Evolutionary conservation across 2,113 vertebrate genomes (phyloP).

Genomic region (Platichthys flesus): DNA sequence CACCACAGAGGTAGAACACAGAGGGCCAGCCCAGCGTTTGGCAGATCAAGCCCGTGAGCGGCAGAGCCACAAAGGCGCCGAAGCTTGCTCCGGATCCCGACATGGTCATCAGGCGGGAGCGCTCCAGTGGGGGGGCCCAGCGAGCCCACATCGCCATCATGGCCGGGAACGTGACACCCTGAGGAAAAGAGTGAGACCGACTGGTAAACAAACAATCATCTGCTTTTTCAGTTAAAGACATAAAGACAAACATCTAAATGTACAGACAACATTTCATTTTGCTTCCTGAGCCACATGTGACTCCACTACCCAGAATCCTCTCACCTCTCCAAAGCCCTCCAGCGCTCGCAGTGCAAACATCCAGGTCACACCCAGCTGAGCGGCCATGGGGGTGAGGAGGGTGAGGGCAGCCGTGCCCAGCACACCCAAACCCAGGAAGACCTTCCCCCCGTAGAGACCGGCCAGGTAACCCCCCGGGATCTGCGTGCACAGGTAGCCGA

Average conservation of each 20-base stretch:
- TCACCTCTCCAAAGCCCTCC: conserved; percentile 84
- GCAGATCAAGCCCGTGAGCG: conserved; percentile 84
- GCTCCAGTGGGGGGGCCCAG: conserved; percentile 87
- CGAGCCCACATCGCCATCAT: conserved; percentile 87
- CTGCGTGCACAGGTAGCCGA: conserved; percentile 87
- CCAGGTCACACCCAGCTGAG: conserved; percentile 76
- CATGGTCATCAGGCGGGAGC: conserved; percentile 81
- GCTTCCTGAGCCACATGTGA: background rate
- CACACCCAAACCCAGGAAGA: conserved; percentile 84
- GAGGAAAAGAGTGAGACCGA: background rate
- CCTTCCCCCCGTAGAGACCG: conserved; percentile 82
- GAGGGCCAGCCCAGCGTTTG: conserved; percentile 86
- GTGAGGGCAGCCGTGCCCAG: conserved; percentile 84
- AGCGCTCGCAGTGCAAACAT: conserved; percentile 79
- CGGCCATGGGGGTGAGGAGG: conserved; percentile 84
- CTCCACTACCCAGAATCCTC: background rate
- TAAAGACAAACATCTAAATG: no score
- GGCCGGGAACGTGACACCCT: conserved; percentile 84
- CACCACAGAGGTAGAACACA: conserved; percentile 89
- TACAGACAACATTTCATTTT: no score
- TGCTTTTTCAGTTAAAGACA: background rate
- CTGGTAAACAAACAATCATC: background rate
- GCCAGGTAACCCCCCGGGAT: conserved; percentile 87
- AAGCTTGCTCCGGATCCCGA: conserved; percentile 82
- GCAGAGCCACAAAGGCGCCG: conserved; percentile 85